phyloP scores from a whole-genome alignment of 2,888 invertebrate genomes.

The Hoplodrina ambigua region DNA sequence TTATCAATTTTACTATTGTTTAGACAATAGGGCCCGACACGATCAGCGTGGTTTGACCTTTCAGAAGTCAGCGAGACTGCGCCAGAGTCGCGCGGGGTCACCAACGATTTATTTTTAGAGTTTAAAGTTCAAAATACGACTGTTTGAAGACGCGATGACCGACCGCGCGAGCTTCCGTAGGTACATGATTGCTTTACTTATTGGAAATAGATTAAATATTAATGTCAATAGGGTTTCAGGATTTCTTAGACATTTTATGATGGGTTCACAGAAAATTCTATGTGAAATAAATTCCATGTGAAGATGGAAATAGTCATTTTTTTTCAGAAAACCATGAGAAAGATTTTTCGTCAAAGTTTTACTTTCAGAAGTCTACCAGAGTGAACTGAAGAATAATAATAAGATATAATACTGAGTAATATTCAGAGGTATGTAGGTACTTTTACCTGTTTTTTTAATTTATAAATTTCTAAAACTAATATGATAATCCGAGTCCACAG shows the following conservation, averaged over 20 bases:
- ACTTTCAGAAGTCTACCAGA: neutral
- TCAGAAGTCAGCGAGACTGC: slow-evolving; percentile 87
- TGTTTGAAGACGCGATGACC: slow-evolving; percentile 77
- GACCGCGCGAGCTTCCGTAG: slow-evolving; percentile 69
- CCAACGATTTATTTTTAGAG: slow-evolving; percentile 89
- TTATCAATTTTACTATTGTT: slow-evolving; percentile 67
- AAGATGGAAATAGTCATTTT: neutral
- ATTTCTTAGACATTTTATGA: neutral
- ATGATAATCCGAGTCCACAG: neutral
- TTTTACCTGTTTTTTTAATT: neutral
- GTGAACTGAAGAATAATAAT: neutral
- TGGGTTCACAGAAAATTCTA: neutral
- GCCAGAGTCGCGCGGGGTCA: slow-evolving; percentile 88
- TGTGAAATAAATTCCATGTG: neutral
- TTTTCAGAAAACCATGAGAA: neutral
- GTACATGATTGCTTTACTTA: slow-evolving; percentile 61
- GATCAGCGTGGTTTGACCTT: slow-evolving; percentile 87
- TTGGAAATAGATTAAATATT: slow-evolving; percentile 59
- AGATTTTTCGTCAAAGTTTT: neutral
- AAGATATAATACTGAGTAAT: too few relatives aligned
- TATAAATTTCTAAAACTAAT: neutral
- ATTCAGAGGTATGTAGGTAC: neutral
- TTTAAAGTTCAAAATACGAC: slow-evolving; percentile 91
- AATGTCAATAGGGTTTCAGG: neutral
- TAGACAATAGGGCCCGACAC: slow-evolving; percentile 75